Conservation (phyloP, 2,113 vertebrate species). For the Barbus barbus region DNA sequence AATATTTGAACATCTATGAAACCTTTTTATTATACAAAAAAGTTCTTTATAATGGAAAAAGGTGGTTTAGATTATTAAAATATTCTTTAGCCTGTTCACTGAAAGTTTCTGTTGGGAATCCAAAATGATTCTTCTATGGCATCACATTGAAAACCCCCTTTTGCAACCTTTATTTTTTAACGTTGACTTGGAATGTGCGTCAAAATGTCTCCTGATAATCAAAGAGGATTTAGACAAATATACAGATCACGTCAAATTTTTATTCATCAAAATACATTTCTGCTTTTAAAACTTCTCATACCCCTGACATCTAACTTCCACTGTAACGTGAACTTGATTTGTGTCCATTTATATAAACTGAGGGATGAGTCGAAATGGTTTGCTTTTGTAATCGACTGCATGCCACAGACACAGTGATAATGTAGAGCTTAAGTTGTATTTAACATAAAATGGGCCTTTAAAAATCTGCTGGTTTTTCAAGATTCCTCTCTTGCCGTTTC, state of each 20-base stretch:
- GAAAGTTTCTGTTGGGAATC: no score
- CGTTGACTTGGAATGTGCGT: not conserved
- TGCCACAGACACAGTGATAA: not conserved
- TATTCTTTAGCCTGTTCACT: no score
- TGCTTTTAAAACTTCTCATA: not conserved
- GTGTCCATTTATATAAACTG: not conserved
- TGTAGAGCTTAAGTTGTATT: not conserved
- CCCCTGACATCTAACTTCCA: not conserved
- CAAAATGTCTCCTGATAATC: not conserved
- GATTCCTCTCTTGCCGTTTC: not conserved
- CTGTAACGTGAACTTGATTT: not conserved
- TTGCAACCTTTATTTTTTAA: no score
- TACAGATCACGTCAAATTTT: not conserved
- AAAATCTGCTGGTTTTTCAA: constrained; percentile 21
- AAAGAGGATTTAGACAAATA: not conserved
- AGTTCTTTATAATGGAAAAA: no score
- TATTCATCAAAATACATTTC: not conserved
- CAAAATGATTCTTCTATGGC: no score
- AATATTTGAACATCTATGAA: no score
- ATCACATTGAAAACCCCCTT: no score
- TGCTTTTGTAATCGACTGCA: not conserved
- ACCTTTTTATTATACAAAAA: no score
- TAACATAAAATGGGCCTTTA: not conserved
- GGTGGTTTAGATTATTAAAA: no score
- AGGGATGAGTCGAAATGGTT: not conserved